phyloP scores from a whole-genome alignment of 2,113 vertebrate species.

The Pollachius pollachius region DNA sequence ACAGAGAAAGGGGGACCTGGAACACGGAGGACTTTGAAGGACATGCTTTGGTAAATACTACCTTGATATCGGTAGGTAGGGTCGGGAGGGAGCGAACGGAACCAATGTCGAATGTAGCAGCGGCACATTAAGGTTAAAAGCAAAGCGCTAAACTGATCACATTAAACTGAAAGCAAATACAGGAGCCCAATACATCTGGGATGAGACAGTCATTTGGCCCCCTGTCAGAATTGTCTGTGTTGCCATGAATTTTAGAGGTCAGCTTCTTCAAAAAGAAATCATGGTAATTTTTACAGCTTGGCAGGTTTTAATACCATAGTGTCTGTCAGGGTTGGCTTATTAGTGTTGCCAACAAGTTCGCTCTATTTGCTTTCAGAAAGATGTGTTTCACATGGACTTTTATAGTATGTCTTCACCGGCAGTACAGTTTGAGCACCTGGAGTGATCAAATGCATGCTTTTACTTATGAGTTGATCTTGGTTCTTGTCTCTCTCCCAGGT shows the following conservation, averaged over 20 bases:
- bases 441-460: too few species aligned
- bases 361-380: too few species aligned
- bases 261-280: not conserved
- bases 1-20: too few species aligned
- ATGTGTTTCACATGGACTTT: too few species aligned
- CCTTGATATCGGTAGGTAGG: too few species aligned
- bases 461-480: too few species aligned
- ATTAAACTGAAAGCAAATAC: not conserved
- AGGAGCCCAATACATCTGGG: not conserved
- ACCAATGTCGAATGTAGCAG: not conserved
- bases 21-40: too few species aligned
- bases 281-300: not conserved
- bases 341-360: not conserved
- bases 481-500: too few species aligned
- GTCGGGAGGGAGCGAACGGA: too few species aligned
- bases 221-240: not conserved
- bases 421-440: too few species aligned
- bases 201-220: not conserved
- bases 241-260: not conserved
- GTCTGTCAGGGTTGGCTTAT: not conserved
- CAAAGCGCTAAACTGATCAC: not conserved
- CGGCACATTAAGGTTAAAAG: constrained; percentile 1
- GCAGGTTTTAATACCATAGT: not conserved
- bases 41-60: too few species aligned
- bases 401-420: too few species aligned